A percentile compares a stretch with the other conserved stretches of the same genome.
Evolutionary conservation across 2,113 vertebrate species (phyloP).

Genomic region (Fulica atra): DNA sequence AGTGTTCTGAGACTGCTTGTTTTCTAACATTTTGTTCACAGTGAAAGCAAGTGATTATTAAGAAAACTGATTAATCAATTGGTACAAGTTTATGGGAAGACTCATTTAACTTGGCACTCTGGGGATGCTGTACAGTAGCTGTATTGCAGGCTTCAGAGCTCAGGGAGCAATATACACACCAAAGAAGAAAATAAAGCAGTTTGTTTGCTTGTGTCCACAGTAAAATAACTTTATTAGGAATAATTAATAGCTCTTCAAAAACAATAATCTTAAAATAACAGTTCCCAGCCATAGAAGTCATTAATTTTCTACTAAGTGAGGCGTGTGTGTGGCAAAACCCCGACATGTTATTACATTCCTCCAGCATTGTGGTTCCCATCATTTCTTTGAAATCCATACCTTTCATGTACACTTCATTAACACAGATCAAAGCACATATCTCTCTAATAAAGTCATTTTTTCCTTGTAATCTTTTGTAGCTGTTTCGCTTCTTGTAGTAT

Average conservation of each 20-base stretch:
- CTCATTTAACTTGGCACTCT: neutral
- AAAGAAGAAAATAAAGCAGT: neutral
- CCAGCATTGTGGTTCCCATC: neutral
- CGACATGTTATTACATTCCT: neutral
- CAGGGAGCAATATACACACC: neutral
- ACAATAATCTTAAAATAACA: neutral
- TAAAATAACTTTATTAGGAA: neutral
- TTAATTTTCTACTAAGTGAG: constrained; percentile 22
- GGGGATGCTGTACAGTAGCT: neutral
- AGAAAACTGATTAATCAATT: neutral
- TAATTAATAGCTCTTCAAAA: constrained; percentile 24
- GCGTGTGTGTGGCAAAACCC: neutral
- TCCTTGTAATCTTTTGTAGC: constrained; percentile 46
- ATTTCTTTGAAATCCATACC: constrained; percentile 45
- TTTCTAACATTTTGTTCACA: neutral
- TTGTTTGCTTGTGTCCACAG: neutral
- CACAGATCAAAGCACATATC: constrained; percentile 43
- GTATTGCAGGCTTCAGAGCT: neutral
- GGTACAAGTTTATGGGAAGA: neutral
- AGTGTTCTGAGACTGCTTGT: neutral
- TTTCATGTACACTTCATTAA: constrained; percentile 62
- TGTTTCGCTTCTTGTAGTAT: neutral
- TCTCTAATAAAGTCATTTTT: constrained; percentile 52
- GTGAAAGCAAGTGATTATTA: constrained; percentile 8
- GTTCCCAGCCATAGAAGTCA: neutral